phyloP scores from a whole-genome alignment of 2,113 vertebrate genomes.

The Progne subis region DNA sequence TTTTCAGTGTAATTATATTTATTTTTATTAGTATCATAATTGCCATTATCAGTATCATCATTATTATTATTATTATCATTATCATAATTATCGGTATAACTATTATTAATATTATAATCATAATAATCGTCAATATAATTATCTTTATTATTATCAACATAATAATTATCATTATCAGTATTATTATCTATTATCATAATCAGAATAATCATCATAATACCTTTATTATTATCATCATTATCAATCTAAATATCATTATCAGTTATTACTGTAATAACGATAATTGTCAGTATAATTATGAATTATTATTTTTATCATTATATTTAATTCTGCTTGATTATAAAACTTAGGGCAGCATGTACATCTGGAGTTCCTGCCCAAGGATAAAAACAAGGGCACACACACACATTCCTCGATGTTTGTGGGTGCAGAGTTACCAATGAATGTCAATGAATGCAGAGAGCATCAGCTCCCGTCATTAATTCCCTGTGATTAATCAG shows the following conservation, averaged over 20 bases:
- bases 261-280: neutral
- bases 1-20: too few relatives aligned
- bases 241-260: too few relatives aligned
- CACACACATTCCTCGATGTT: neutral
- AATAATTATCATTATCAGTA: too few relatives aligned
- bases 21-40: too few relatives aligned
- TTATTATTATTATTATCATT: too few relatives aligned
- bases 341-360: neutral
- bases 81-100: too few relatives aligned
- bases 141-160: neutral
- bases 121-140: neutral
- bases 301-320: neutral
- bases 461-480: neutral
- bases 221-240: too few relatives aligned
- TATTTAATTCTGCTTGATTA: neutral
- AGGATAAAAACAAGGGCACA: neutral
- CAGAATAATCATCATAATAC: too few relatives aligned
- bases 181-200: too few relatives aligned
- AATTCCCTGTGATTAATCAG: slow-evolving; percentile 50
- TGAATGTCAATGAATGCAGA: neutral
- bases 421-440: neutral
- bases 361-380: neutral
- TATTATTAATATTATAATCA: neutral
- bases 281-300: neutral
- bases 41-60: too few relatives aligned